Conservation (phyloP, 2,113 vertebrate genomes). For the Eptesicus fuscus region DNA sequence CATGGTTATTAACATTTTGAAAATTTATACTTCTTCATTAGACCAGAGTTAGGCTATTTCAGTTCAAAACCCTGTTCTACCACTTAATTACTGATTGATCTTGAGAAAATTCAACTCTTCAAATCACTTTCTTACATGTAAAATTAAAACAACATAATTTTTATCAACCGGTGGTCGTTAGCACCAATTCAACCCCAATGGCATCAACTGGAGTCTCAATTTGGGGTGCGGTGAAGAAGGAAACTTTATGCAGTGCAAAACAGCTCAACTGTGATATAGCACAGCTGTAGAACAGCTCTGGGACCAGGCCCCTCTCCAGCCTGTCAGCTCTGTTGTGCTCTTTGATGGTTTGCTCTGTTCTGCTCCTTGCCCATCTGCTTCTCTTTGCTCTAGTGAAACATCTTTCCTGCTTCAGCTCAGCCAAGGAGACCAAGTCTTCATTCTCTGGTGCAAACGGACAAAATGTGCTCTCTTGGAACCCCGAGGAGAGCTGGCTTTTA, state of each 20-base stretch:
- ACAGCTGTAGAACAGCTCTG: background rate
- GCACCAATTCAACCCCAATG: background rate
- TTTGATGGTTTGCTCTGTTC: background rate
- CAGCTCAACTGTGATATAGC: background rate
- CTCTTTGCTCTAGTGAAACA: background rate
- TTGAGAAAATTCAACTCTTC: background rate
- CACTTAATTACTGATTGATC: background rate
- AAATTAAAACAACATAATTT: background rate
- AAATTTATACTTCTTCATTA: background rate
- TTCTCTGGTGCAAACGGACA: background rate
- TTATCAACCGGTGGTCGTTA: background rate
- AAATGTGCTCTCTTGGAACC: background rate
- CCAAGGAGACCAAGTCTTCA: background rate
- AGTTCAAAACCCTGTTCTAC: background rate
- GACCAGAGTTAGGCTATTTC: background rate
- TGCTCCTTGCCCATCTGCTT: background rate
- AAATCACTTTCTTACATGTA: background rate
- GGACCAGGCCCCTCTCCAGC: background rate
- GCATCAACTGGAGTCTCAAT: background rate
- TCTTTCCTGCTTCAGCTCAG: background rate
- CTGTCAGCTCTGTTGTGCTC: background rate
- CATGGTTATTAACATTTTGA: background rate
- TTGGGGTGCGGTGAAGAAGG: background rate
- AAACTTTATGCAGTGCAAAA: background rate
- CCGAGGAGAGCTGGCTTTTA: background rate